A percentile compares a stretch with the other conserved stretches of the same genome.
These are phyloP conservation scores for Dipodomys stephensi DNA, from an alignment of 2,113 vertebrate genomes.

Conservation along the genomic window DNA sequence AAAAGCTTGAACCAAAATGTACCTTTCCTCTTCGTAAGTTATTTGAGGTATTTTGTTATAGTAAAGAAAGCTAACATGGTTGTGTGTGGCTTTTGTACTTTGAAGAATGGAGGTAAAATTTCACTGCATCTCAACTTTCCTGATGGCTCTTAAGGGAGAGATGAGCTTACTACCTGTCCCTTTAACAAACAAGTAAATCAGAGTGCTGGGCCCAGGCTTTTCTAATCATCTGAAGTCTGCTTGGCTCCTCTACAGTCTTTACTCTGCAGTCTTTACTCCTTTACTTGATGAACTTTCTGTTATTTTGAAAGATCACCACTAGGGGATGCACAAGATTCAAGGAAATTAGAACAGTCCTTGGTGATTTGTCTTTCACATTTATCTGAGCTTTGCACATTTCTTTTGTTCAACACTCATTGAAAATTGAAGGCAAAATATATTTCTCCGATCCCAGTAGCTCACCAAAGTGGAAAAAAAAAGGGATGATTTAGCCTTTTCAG, in stretches of 20 bases:
- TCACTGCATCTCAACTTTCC: neutral
- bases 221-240: neutral
- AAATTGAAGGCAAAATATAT: neutral
- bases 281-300: neutral
- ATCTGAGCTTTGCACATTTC: slow-evolving; percentile 53
- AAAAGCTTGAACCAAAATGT: neutral
- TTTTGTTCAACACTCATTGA: slow-evolving; percentile 70
- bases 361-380: slow-evolving; percentile 30
- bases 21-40: neutral
- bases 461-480: neutral
- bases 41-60: neutral
- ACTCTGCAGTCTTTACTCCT: neutral
- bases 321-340: slow-evolving; percentile 74
- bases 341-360: neutral
- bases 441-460: neutral
- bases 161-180: neutral
- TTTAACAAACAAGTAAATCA: neutral
- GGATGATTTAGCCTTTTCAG: neutral
- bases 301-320: slow-evolving; percentile 68
- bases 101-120: neutral
- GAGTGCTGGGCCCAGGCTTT: neutral
- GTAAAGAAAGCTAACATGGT: neutral
- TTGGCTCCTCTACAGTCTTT: neutral
- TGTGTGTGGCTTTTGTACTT: neutral
- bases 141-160: neutral